Conservation (phyloP, 2,113 vertebrate genomes). For the Caretta caretta region DNA sequence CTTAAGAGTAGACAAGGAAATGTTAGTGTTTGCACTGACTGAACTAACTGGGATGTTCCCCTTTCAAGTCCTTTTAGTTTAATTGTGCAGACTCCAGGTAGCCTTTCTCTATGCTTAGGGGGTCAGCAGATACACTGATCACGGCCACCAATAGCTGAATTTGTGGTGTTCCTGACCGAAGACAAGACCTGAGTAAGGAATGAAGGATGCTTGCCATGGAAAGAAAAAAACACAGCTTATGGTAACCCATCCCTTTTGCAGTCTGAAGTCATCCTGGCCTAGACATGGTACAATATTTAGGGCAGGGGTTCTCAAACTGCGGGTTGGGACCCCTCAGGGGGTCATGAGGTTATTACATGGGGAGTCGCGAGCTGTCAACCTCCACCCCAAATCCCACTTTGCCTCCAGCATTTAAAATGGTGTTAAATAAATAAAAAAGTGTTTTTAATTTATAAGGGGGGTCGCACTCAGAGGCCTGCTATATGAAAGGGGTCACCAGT, state of each 20-base stretch:
- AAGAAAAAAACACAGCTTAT: not conserved
- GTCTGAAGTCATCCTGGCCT: not conserved
- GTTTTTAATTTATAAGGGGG: no score
- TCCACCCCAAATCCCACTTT: no score
- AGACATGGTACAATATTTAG: not conserved
- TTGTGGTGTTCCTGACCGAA: not conserved
- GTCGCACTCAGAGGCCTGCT: no score
- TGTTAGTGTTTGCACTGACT: not conserved
- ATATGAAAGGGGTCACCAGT: no score
- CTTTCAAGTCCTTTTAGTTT: not conserved
- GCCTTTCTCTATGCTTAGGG: not conserved
- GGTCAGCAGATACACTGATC: not conserved
- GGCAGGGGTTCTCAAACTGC: no score
- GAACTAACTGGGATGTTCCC: not conserved
- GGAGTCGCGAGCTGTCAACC: no score
- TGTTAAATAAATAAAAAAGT: no score
- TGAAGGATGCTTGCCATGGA: not conserved
- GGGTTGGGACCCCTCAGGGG: no score
- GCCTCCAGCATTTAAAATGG: no score
- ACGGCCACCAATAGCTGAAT: not conserved
- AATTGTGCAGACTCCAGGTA: not conserved
- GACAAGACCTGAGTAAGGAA: not conserved
- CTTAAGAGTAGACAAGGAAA: not conserved
- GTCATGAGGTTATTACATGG: no score
- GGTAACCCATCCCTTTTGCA: not conserved